Percentiles rank a stretch among this genome's conserved stretches.
Conservation (phyloP, 1,140 invertebrate species). For the Drosophila elegans region DNA sequence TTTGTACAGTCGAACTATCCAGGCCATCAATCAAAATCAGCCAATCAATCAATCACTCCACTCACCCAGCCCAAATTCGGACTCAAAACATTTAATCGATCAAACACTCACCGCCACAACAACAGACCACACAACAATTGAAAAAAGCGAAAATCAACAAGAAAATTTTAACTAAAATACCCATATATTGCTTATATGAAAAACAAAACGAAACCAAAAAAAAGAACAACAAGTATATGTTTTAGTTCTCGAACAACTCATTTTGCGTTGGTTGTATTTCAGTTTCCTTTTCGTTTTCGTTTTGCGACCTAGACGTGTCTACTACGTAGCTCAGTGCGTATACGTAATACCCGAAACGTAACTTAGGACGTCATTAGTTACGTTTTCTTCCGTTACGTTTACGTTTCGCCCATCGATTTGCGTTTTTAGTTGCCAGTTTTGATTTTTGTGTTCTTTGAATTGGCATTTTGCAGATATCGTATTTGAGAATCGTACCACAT, state of each 20-base stretch:
- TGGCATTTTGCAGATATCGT: conserved; percentile 72
- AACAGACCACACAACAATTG: conserved; percentile 44
- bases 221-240: conserved; percentile 43
- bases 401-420: conserved; percentile 54
- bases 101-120: conserved; percentile 47
- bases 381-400: conserved; percentile 50
- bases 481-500: conserved; percentile 65
- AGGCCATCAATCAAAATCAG: conserved; percentile 47
- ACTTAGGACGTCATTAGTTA: conserved; percentile 50
- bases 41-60: conserved; percentile 53
- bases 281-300: conserved; percentile 45
- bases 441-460: conserved; percentile 52
- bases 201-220: conserved; percentile 11
- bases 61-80: conserved; percentile 32
- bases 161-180: conserved; percentile 66
- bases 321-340: conserved; percentile 51
- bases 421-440: conserved; percentile 52
- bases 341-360: conserved; percentile 35
- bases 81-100: conserved; percentile 65
- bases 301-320: conserved; percentile 49
- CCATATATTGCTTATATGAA: conserved; percentile 55
- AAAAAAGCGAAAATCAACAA: conserved; percentile 57
- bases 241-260: conserved; percentile 65
- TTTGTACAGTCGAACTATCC: conserved; percentile 52
- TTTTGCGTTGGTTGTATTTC: conserved; percentile 58